phyloP scores from a whole-genome alignment of 2,888 invertebrate genomes.

The Slavum lentiscoides region DNA sequence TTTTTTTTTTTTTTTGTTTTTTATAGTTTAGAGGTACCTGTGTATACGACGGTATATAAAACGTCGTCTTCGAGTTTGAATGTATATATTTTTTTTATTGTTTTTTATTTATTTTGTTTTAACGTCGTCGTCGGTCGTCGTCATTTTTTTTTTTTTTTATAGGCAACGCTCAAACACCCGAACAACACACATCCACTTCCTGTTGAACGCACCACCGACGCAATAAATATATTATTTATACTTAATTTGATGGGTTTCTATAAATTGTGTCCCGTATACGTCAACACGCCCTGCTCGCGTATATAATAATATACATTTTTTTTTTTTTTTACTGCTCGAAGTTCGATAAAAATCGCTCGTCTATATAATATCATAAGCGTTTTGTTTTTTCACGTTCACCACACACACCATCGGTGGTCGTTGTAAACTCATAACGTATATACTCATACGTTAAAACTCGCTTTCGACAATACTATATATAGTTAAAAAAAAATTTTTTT shows the following conservation, averaged over 20 bases:
- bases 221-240: constrained; percentile 43
- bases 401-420: no score
- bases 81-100: constrained; percentile 51
- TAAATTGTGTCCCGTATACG: constrained; percentile 27
- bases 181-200: constrained; percentile 13
- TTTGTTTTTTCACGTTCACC: no score
- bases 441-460: no score
- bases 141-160: constrained; percentile 42
- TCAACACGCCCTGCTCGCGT: background rate
- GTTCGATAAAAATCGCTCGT: no score
- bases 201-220: constrained; percentile 20
- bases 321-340: no score
- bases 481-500: no score
- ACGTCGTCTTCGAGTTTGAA: background rate
- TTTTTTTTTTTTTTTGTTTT: background rate
- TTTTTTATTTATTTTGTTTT: constrained; percentile 18
- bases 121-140: background rate
- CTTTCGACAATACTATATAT: no score
- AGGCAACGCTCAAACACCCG: constrained; percentile 26
- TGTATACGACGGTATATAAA: background rate
- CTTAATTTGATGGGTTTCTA: constrained; percentile 40
- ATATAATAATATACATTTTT: background rate
- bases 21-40: background rate
- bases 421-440: no score
- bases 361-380: no score